Percentiles rank a stretch among this genome's conserved stretches.
These are phyloP conservation scores for Eolophus roseicapilla DNA, from an alignment of 2,113 vertebrate genomes.

Conservation along the genomic window DNA sequence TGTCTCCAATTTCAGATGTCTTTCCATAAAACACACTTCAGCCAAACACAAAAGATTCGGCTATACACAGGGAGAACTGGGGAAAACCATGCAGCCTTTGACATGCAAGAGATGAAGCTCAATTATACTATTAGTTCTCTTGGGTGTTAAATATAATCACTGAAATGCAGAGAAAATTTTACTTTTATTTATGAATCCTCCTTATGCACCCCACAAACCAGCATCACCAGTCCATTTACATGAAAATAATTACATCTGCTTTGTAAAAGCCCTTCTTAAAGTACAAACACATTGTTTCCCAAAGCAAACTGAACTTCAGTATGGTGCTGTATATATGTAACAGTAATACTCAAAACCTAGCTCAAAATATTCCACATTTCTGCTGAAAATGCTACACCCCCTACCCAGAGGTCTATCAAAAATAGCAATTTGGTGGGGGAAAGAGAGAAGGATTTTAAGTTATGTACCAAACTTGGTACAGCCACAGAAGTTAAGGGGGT, in stretches of 20 bases:
- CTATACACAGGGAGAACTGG: background rate
- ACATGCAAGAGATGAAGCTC: background rate
- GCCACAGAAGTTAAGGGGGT: background rate
- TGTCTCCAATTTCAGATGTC: background rate
- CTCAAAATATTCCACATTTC: background rate
- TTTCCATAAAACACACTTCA: background rate
- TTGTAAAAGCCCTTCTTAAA: background rate
- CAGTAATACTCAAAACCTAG: background rate
- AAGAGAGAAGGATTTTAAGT: background rate
- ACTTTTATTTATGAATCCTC: background rate
- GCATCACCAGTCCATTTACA: background rate
- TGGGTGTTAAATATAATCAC: background rate
- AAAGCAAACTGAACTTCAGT: background rate
- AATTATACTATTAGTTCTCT: background rate
- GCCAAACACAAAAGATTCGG: background rate
- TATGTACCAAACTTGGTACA: background rate
- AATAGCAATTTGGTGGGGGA: background rate
- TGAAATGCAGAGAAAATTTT: background rate
- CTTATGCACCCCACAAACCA: background rate
- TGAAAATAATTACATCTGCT: background rate
- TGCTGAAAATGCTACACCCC: background rate
- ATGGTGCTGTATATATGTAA: background rate
- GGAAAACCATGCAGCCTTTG: background rate
- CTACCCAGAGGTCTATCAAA: background rate
- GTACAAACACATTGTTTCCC: background rate